Conservation (phyloP, 2,888 invertebrate genomes). For the Emmelina monodactyla region DNA sequence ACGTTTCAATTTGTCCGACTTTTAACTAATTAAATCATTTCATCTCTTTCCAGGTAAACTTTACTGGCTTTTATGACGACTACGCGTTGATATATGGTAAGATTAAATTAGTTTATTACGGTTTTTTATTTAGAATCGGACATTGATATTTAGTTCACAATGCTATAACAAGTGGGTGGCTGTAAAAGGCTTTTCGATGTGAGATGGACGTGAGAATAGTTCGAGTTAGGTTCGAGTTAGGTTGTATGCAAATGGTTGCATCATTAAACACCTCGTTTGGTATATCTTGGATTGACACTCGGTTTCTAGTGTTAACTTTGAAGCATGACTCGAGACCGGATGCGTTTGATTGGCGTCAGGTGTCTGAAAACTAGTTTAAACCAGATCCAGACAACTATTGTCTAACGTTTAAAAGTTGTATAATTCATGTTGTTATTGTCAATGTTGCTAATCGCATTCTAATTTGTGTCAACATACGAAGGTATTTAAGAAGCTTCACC, state of each 20-base stretch:
- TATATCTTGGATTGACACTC: slow-evolving; percentile 50
- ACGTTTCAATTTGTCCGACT: too few species aligned
- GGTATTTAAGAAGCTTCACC: not conserved
- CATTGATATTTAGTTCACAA: too few species aligned
- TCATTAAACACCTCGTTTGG: slow-evolving; percentile 59
- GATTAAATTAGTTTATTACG: too few species aligned
- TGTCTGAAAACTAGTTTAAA: not conserved
- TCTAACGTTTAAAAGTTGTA: too few species aligned
- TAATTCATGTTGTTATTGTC: not conserved
- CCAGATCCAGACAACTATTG: too few species aligned
- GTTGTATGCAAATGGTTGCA: slow-evolving; percentile 60
- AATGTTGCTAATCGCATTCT: not conserved
- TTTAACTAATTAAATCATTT: not conserved
- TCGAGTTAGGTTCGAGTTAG: slow-evolving; percentile 34
- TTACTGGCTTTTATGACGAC: not conserved
- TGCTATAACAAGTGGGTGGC: slow-evolving; percentile 39
- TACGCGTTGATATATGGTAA: too few species aligned
- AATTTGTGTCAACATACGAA: not conserved
- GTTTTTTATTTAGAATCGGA: too few species aligned
- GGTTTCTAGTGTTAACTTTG: slow-evolving; percentile 21
- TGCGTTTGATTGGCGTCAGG: slow-evolving; percentile 48
- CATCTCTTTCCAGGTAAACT: not conserved
- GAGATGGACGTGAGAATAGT: slow-evolving; percentile 60
- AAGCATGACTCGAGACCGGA: slow-evolving; percentile 42
- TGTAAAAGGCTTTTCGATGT: slow-evolving; percentile 34